phyloP scores from a whole-genome alignment of 2,113 vertebrate species.

The Epinephelus fuscoguttatus region DNA sequence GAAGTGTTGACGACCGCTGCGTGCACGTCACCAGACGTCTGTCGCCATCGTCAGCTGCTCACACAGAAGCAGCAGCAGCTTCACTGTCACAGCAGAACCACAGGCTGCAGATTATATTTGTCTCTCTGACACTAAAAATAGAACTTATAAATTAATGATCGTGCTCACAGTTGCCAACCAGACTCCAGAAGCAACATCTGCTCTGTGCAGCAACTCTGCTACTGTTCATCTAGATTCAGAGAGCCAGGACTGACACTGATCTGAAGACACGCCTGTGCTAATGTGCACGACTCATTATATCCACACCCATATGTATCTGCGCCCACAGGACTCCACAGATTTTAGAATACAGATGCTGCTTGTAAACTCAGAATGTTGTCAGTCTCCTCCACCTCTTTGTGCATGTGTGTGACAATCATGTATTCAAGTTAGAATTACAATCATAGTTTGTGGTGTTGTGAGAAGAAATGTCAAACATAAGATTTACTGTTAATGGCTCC shows the following conservation, averaged over 20 bases:
- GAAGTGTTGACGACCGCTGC: no score
- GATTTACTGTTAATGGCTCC: no score
- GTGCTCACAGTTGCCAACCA: slow-evolving; percentile 27
- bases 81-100: background rate
- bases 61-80: slow-evolving; percentile 8
- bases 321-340: no score
- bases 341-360: no score
- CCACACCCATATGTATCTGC: no score
- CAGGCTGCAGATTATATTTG: slow-evolving; percentile 38
- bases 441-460: no score
- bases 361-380: no score
- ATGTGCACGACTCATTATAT: background rate
- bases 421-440: no score
- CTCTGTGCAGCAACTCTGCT: slow-evolving; percentile 6
- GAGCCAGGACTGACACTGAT: background rate
- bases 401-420: no score
- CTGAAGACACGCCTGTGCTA: background rate
- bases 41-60: background rate
- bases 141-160: slow-evolving; percentile 57
- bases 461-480: no score
- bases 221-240: background rate
- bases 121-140: slow-evolving; percentile 62
- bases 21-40: background rate
- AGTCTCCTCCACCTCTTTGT: no score
- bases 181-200: slow-evolving; percentile 52